Percentiles rank a stretch among this genome's conserved stretches.
phyloP scores from a whole-genome alignment of 2,888 invertebrate genomes.

The Escarpia spicata region DNA sequence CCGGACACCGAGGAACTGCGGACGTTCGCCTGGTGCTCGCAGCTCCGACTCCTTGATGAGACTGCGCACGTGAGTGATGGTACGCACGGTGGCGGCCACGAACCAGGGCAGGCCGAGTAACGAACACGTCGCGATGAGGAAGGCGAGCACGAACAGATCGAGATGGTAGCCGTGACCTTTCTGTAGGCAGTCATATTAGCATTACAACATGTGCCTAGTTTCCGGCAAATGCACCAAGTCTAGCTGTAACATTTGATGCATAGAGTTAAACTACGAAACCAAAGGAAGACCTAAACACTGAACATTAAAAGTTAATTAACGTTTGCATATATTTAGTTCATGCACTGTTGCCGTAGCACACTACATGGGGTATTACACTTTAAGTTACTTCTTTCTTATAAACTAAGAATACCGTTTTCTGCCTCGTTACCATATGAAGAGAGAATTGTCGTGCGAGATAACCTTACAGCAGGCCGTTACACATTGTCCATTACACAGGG shows the following conservation, averaged over 20 bases:
- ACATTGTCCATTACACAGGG: too few relatives aligned
- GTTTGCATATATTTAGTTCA: too few relatives aligned
- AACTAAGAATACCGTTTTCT: too few relatives aligned
- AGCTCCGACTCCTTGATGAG: slow-evolving; percentile 94
- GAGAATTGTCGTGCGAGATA: too few relatives aligned
- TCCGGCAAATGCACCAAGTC: background rate
- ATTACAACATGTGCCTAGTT: background rate
- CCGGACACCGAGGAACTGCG: slow-evolving; percentile 91
- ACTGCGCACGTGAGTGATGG: slow-evolving; percentile 97
- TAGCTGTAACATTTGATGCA: background rate
- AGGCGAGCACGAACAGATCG: slow-evolving; percentile 88
- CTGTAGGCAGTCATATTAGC: slow-evolving; percentile 59
- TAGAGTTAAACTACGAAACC: too few relatives aligned
- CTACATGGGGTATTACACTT: too few relatives aligned
- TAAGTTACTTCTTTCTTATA: too few relatives aligned
- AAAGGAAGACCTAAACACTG: too few relatives aligned
- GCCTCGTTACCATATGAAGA: too few relatives aligned
- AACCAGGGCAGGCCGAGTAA: slow-evolving; percentile 86
- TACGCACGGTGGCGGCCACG: slow-evolving; percentile 94
- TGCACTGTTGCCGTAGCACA: too few relatives aligned
- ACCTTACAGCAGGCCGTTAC: too few relatives aligned
- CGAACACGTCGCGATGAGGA: slow-evolving; percentile 89
- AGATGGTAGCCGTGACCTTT: slow-evolving; percentile 97
- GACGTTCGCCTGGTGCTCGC: slow-evolving; percentile 96
- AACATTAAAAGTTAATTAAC: too few relatives aligned